Conservation (phyloP, 2,113 vertebrate species). For the Antechinus stuartii region DNA sequence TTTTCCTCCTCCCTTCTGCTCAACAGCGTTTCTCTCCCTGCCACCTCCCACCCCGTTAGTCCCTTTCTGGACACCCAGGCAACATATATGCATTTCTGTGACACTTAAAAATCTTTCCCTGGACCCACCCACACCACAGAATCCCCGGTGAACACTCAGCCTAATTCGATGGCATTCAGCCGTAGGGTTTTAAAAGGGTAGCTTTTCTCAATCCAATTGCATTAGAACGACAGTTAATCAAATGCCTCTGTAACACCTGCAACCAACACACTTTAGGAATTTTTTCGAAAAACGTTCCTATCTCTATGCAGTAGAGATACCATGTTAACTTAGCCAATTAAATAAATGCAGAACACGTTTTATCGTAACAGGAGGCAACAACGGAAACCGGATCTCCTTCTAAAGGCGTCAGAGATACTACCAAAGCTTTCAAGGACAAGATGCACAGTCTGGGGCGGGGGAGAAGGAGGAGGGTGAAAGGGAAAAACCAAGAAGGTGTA, state of each 20-base stretch:
- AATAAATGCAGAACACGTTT: conserved; percentile 67
- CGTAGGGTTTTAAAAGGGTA: conserved; percentile 58
- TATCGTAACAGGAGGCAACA: conserved; percentile 64
- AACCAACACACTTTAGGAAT: conserved; percentile 45
- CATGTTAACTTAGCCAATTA: conserved; percentile 61
- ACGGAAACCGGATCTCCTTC: conserved; percentile 65
- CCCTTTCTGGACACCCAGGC: conserved; percentile 46
- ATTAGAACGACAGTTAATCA: conserved; percentile 54
- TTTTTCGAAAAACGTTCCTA: conserved; percentile 39
- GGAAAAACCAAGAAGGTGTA: conserved; percentile 26
- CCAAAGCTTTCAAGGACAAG: conserved; percentile 72
- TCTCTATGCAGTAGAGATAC: conserved; percentile 57
- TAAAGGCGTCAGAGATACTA: conserved; percentile 60
- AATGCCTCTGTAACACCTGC: conserved; percentile 20
- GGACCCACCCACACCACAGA: conserved; percentile 42
- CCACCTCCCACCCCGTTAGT: neutral
- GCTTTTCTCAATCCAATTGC: conserved; percentile 55
- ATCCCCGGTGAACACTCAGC: conserved; percentile 57
- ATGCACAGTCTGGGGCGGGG: conserved; percentile 9
- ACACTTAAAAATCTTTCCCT: neutral
- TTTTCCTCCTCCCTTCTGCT: conserved; percentile 55
- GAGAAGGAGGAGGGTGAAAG: conserved; percentile 15
- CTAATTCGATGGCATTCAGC: conserved; percentile 63
- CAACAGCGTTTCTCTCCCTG: conserved; percentile 38
- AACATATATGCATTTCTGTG: conserved; percentile 35